Base-by-base conservation (phyloP, 2,113 vertebrate genomes). In the Atlantisia rogersi region DNA sequence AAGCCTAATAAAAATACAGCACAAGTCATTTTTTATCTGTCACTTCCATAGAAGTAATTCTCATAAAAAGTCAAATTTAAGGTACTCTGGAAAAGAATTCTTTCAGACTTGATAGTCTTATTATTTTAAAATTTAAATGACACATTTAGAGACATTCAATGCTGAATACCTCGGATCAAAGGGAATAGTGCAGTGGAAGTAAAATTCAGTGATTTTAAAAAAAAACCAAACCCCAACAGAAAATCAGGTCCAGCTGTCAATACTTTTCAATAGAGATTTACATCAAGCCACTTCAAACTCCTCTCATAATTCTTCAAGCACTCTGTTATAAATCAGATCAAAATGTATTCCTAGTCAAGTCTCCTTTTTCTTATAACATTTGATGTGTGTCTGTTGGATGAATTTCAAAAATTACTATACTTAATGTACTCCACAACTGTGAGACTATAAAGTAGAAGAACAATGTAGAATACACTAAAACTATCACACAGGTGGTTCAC, bases 251-350 rank as follows among this genome's bases (percentile, higher is more conserved):
- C 79, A 81, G 67, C 82, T 95, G 90, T 70, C 92, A 75, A 93
- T 96, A 94, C 29, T 73, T 95, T 93, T 88, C 94, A 90, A 70
- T 46, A 56, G 19, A 85, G 42, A 94, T 91, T 94, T 95, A 76
- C 74, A 94, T 95, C 85, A 95, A 95, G 26, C 40, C 81, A 48
- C 84, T 93, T 92, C 70, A 92, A 91, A 80, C 63, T 86, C 55
- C 68, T 82, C 76, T 85, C 55, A 71, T 87, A 95, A 82, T 85
- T 94, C 77, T 73, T 94, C 94, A 77, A 92, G 53, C 55, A 59
- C 14, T 78, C 44, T 55, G 69, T 12, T 60, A 89, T 77, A 93
- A 94, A 92, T 94, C 75, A 94, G 64, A 87, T 93, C 77, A 88
- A 90, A 93, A 92, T 11, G 19, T 44, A 92, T 82, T 86, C 37